A percentile compares a stretch with the other conserved stretches of the same genome.
These are phyloP conservation scores for Ctenodactylus gundi DNA, from an alignment of 2,113 vertebrate species.

Conservation along the genomic window DNA sequence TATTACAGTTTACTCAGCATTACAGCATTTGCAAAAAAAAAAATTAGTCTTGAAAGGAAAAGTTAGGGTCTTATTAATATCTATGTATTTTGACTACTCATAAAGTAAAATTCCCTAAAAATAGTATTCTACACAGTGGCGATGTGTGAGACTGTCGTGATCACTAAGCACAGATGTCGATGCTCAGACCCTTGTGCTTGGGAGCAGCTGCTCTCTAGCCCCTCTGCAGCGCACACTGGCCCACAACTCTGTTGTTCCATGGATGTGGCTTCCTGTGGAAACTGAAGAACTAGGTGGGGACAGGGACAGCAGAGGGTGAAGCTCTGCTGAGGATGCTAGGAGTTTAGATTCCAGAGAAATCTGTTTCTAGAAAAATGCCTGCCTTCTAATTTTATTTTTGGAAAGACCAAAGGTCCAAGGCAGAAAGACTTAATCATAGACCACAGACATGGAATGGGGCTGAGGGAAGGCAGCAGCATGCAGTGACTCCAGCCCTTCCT, in stretches of 20 bases:
- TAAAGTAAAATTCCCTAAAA: too few species aligned
- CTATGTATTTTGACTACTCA: not conserved
- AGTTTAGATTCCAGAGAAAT: not conserved
- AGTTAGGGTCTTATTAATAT: not conserved
- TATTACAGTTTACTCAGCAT: not conserved
- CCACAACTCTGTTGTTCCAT: accelerated
- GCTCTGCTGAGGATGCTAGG: not conserved
- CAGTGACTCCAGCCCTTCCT: not conserved
- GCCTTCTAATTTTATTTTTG: not conserved
- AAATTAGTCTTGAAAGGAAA: not conserved
- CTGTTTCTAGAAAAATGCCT: not conserved
- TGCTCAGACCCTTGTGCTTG: not conserved
- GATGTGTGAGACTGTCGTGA: accelerated
- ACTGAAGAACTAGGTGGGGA: not conserved
- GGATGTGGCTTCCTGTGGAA: not conserved
- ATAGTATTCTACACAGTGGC: not conserved
- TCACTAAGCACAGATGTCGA: accelerated
- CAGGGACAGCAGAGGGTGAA: accelerated
- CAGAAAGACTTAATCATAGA: not conserved
- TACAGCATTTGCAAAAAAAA: accelerated
- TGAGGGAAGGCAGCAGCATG: not conserved
- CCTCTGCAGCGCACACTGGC: not conserved
- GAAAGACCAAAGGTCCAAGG: not conserved
- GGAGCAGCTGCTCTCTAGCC: accelerated
- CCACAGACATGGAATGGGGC: not conserved